A percentile compares a stretch with the other conserved stretches of the same genome.
phyloP scores from a whole-genome alignment of 1,140 invertebrate genomes.

The Pectinophora gossypiella region DNA sequence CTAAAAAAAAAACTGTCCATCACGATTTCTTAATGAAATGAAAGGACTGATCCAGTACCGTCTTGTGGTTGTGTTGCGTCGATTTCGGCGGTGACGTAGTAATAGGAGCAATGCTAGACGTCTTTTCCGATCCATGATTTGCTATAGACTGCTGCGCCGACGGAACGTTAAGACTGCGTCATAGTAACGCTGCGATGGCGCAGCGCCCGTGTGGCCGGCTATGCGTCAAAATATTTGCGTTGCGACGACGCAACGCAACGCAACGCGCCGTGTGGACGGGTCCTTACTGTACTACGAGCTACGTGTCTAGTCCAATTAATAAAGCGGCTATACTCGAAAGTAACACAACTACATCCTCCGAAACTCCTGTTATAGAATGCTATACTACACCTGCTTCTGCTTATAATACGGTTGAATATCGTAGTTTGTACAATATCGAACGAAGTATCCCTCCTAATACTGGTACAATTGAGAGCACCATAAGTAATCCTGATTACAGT shows the following conservation, averaged over 20 bases:
- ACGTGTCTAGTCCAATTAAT: no score
- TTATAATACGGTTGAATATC: no score
- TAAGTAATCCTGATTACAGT: no score
- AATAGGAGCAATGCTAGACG: slow-evolving; percentile 23
- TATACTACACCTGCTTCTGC: no score
- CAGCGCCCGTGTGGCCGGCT: slow-evolving; percentile 15
- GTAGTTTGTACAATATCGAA: no score
- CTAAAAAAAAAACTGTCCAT: slow-evolving; percentile 11
- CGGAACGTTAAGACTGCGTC: slow-evolving; percentile 9
- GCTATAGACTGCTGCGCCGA: slow-evolving; percentile 17
- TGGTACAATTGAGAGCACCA: no score
- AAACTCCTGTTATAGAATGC: no score
- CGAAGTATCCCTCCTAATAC: no score
- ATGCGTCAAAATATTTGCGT: slow-evolving; percentile 14
- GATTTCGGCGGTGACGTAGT: slow-evolving; percentile 26
- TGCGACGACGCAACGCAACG: slow-evolving; percentile 13
- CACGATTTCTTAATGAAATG: slow-evolving; percentile 20
- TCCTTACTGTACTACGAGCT: no score
- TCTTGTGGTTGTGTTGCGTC: slow-evolving; percentile 21
- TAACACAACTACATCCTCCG: no score
- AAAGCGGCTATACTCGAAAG: no score
- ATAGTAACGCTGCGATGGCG: slow-evolving; percentile 7
- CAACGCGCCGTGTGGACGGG: slow-evolving; percentile 13
- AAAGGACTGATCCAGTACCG: slow-evolving; percentile 18
- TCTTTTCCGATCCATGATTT: slow-evolving; percentile 27